Evolutionary conservation across 2,888 invertebrate genomes (phyloP).

Genomic region (Tortrix viridana): DNA sequence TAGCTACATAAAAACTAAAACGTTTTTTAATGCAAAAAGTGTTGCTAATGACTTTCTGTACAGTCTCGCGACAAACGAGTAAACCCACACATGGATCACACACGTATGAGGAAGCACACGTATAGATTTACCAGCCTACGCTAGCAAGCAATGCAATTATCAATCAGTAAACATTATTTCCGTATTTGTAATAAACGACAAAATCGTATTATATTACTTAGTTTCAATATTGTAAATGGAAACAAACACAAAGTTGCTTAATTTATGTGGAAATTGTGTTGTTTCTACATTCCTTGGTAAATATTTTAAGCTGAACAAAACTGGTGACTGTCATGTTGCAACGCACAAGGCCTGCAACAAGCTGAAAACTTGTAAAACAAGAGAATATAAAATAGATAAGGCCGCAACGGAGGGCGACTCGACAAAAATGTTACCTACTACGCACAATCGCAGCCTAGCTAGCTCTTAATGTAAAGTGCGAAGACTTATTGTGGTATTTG

Average conservation of each 20-base stretch:
- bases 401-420: conserved; percentile 15
- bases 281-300: conserved; percentile 11
- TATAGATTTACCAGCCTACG: conserved; percentile 25
- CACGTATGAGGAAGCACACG: conserved; percentile 28
- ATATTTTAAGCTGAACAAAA: conserved; percentile 23
- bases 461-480: conserved; percentile 16
- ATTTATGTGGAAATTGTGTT: conserved; percentile 5
- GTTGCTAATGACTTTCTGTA: conserved; percentile 18
- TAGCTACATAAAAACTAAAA: no score
- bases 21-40: conserved; percentile 27
- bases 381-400: conserved; percentile 32
- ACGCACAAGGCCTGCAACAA: conserved; percentile 20
- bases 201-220: conserved; percentile 22
- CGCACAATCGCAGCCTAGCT: conserved; percentile 17
- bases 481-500: conserved; percentile 16
- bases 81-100: conserved; percentile 29
- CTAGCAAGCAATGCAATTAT: conserved; percentile 32
- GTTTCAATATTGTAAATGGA: conserved; percentile 21
- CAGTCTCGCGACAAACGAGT: conserved; percentile 14
- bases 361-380: conserved; percentile 36
- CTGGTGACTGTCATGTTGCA: conserved; percentile 23
- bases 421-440: conserved; percentile 23
- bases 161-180: conserved; percentile 31
- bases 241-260: conserved; percentile 9
- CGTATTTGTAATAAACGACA: conserved; percentile 23